Base-by-base conservation (phyloP, 1,140 invertebrate genomes). In the Psilanteris sp. region DNA sequence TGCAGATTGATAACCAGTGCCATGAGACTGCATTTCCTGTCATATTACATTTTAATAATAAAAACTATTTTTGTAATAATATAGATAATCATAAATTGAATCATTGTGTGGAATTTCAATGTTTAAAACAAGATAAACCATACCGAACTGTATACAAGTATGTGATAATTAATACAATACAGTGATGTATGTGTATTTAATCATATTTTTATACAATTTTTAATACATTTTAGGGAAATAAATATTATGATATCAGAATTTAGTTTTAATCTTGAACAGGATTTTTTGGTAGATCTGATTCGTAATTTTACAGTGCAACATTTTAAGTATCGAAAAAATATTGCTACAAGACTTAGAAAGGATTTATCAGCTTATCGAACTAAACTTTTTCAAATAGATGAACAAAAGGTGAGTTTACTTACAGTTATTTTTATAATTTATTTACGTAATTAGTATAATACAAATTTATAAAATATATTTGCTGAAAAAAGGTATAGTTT, bases 1-100 rank as follows among this genome's bases (percentile, higher is more conserved):
- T 90, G 5, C 87, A 96, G 91, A 88, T 96, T 59, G 95, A 96
- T 83, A 96, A 96, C 88, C 95, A 96, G 84, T 81, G 93, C 52
- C 86, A 90, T 11, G 92, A 94, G 81, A 92, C 94, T n/a, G 91
- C 92, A 24, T 95, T 94, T 81, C 93, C 93, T 0, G 92, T 93
- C 39, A 91, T 95, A 0, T 79, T 96, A n/a, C 90, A 93, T 80
- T 92, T 93, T 0, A 85, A 87, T 2, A 86, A 88, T n/a, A 82
- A 84, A 43, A 81, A 82, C 27, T 78, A 64, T 37, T 62, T 85
- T 54, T 61, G 85, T 77, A 82, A 82, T 89, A 20, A 73, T 83
- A 13, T 83, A 74, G 78, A 90, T 85, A 79, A 81, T 81, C 76
- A 89, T 85, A 76, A 81, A 76, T 85, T 90, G 2, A 93, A 91